Conservation (phyloP, 2,113 vertebrate species). For the Leuciscus idus region DNA sequence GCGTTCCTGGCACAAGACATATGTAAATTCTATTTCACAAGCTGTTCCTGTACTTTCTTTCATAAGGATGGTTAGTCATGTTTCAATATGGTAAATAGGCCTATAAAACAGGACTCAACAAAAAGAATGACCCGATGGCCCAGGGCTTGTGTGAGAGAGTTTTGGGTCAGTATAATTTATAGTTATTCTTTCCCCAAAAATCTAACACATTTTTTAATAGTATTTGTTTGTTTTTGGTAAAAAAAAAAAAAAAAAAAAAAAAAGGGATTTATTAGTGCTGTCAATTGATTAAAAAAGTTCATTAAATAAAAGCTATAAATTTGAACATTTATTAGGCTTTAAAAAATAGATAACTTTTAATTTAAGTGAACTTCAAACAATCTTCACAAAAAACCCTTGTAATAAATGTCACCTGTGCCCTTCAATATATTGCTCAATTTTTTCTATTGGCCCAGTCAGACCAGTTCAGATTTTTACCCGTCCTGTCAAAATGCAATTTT, state of each 20-base stretch:
- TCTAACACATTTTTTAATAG: background rate
- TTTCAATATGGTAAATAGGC: background rate
- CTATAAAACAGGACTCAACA: background rate
- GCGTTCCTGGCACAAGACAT: slow-evolving; percentile 7
- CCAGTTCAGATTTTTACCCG: too few relatives aligned
- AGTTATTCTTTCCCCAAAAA: background rate
- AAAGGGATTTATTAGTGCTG: too few relatives aligned
- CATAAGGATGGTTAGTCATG: slow-evolving; percentile 16
- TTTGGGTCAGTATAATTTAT: slow-evolving; percentile 10
- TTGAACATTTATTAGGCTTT: too few relatives aligned
- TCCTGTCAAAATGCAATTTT: too few relatives aligned
- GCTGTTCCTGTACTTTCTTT: slow-evolving; percentile 33
- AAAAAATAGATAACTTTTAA: too few relatives aligned
- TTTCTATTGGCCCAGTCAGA: too few relatives aligned
- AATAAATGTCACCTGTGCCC: background rate
- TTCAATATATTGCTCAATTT: background rate
- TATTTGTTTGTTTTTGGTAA: background rate
- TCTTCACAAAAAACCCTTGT: background rate
- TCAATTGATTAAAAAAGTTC: too few relatives aligned
- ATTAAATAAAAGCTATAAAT: too few relatives aligned
- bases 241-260: too few relatives aligned
- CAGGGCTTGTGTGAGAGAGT: background rate
- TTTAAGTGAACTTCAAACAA: background rate
- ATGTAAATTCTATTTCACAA: slow-evolving; percentile 21
- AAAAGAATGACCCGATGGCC: background rate